Evolutionary conservation across 2,113 vertebrate genomes (phyloP).

Genomic region (Blennius ocellaris): DNA sequence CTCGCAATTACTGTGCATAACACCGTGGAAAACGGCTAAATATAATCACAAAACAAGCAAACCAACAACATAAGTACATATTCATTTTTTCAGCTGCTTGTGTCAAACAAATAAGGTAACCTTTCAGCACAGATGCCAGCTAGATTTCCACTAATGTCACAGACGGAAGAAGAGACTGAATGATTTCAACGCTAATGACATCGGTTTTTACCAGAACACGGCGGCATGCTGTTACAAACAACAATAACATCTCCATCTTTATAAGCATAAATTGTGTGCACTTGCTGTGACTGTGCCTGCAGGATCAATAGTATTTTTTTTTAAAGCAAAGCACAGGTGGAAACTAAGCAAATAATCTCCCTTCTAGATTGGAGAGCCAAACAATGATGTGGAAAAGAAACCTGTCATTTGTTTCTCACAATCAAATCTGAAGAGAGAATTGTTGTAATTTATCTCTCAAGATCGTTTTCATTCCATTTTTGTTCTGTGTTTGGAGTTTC

Average conservation of each 20-base stretch:
- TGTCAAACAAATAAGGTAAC: conserved; percentile 17
- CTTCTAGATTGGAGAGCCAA: neutral
- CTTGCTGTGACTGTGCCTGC: conserved; percentile 1
- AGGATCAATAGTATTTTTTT: neutral
- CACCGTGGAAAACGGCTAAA: neutral
- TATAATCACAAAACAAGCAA: neutral
- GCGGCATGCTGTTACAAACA: neutral
- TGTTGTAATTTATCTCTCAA: too few relatives aligned
- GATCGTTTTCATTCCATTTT: too few relatives aligned
- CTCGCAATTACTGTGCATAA: neutral
- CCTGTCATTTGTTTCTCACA: neutral
- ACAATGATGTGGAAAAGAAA: neutral
- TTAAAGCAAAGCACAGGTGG: neutral
- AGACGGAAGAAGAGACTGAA: neutral
- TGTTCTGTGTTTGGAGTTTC: too few relatives aligned
- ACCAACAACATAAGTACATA: neutral
- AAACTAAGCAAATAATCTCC: neutral
- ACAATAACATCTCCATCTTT: conserved; percentile 17
- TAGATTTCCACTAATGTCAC: neutral
- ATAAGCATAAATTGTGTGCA: conserved; percentile 25
- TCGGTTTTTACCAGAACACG: neutral
- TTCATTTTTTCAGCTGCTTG: neutral
- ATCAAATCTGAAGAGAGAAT: too few relatives aligned
- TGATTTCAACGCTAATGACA: conserved; percentile 3
- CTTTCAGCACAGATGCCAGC: neutral